phyloP scores from a whole-genome alignment of 2,888 invertebrate species.

The Dusona sp. region DNA sequence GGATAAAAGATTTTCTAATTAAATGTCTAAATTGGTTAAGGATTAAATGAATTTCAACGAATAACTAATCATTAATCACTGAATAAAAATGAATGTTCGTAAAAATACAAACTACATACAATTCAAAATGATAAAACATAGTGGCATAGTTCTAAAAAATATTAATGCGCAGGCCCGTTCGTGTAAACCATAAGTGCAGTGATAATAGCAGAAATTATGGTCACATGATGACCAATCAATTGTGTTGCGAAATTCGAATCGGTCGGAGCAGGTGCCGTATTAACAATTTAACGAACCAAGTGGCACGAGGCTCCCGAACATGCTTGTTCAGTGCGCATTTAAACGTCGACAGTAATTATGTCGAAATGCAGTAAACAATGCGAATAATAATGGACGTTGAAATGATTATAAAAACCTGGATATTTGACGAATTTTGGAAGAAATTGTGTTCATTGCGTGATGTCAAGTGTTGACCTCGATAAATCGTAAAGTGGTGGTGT shows the following conservation, averaged over 20 bases:
- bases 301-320: slow-evolving; percentile 18
- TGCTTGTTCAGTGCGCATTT: slow-evolving; percentile 18
- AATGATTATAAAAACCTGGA: neutral
- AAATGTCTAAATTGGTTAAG: too few relatives aligned
- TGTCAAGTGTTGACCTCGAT: neutral
- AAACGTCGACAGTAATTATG: neutral
- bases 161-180: neutral
- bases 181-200: neutral
- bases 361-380: slow-evolving; percentile 1
- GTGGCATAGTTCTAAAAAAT: neutral
- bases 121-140: neutral
- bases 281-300: slow-evolving; percentile 50
- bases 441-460: neutral
- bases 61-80: neutral
- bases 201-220: neutral
- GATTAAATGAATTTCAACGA: too few relatives aligned
- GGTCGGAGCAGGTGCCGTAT: slow-evolving; percentile 60
- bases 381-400: neutral
- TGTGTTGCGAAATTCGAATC: slow-evolving; percentile 10
- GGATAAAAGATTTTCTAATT: neutral
- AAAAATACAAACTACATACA: neutral
- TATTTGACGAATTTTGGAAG: neutral
- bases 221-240: slow-evolving; percentile 19
- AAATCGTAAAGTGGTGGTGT: slow-evolving; percentile 20
- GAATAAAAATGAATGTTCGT: neutral